A percentile compares a stretch with the other conserved stretches of the same genome.
Evolutionary conservation across 2,797 vertebrate genomes (phyloP).

Genomic region (Phoebastria nigripes): DNA sequence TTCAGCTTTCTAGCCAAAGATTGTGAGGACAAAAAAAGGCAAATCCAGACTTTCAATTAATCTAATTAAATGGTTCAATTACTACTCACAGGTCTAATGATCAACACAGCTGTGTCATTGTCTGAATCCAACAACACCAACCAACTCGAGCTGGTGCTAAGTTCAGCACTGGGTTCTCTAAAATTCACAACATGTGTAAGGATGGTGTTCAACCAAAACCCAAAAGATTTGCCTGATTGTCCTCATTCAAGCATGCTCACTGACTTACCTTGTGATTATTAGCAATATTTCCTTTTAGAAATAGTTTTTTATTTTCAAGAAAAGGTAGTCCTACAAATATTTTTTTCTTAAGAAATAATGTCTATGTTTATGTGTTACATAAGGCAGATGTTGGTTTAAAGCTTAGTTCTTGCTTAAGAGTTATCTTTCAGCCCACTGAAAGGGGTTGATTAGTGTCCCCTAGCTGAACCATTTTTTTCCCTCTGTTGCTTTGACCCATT

Average conservation of each 20-base stretch:
- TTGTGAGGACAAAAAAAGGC: background rate
- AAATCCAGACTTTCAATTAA: background rate
- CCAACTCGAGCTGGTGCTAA: background rate
- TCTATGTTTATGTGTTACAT: background rate
- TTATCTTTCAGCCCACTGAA: background rate
- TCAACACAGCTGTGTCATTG: background rate
- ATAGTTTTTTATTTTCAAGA: background rate
- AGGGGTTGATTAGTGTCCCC: constrained; percentile 18
- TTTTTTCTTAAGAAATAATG: background rate
- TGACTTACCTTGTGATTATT: background rate
- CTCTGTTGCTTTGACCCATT: constrained; percentile 44
- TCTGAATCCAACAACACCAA: background rate
- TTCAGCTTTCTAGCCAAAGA: background rate
- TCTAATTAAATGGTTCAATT: background rate
- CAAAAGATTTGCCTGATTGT: background rate
- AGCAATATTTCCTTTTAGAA: background rate
- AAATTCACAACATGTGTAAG: background rate
- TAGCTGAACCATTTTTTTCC: constrained; percentile 29
- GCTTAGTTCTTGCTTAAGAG: background rate
- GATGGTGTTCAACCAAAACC: background rate
- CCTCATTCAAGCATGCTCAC: background rate
- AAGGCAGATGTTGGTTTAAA: constrained; percentile 19
- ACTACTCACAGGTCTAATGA: background rate
- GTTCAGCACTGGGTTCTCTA: background rate
- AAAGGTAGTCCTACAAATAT: background rate